These are phyloP conservation scores for Lepidocolaptes lacrymiger DNA, from an alignment of 2,797 vertebrate species.

Conservation along the genomic window DNA sequence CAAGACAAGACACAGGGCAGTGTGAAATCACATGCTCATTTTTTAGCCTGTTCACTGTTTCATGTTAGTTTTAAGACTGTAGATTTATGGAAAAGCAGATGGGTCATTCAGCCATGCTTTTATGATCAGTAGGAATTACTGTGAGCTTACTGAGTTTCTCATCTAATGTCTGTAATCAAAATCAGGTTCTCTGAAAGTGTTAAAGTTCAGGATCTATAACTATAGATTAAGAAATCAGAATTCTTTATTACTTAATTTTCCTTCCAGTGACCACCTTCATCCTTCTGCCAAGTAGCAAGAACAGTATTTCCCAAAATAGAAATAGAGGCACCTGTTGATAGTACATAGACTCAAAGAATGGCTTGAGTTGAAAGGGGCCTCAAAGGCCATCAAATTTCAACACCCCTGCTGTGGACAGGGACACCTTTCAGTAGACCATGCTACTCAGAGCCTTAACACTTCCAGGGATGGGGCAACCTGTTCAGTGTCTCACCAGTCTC, in stretches of 20 bases:
- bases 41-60: not conserved
- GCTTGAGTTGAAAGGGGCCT: not conserved
- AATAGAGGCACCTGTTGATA: not conserved
- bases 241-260: not conserved
- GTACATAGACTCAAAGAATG: not conserved
- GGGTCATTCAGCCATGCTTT: fast-evolving
- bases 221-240: not conserved
- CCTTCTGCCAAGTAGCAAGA: not conserved
- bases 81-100: not conserved
- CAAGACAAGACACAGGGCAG: not conserved
- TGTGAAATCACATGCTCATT: not conserved
- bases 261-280: not conserved
- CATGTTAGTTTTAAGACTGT: not conserved
- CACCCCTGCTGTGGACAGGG: not conserved
- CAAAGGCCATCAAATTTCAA: not conserved
- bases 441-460: not conserved
- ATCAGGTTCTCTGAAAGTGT: not conserved
- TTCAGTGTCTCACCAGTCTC: not conserved
- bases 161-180: not conserved
- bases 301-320: not conserved
- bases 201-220: not conserved
- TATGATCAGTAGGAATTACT: not conserved
- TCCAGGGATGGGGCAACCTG: not conserved
- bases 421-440: not conserved
- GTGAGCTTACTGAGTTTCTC: not conserved